phyloP scores from a whole-genome alignment of 2,797 vertebrate genomes.

The Lepilemur ruficaudatus region DNA sequence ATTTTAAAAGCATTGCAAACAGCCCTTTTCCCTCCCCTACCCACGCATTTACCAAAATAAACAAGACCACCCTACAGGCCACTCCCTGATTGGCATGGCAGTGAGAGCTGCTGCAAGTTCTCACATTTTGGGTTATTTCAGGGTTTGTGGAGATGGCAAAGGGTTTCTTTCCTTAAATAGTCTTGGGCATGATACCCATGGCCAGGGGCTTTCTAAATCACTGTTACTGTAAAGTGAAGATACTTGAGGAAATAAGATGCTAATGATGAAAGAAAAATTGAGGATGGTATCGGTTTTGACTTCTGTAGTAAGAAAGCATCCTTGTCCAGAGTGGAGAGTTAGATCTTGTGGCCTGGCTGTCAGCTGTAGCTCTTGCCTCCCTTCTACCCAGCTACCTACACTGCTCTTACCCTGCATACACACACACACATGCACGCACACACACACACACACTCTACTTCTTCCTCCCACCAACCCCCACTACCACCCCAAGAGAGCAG shows the following conservation, averaged over 20 bases:
- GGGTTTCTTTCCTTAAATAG: constrained; percentile 60
- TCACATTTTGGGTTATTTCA: constrained; percentile 59
- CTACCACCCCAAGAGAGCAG: background rate
- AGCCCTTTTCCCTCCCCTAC: constrained; percentile 51
- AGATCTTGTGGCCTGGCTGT: background rate
- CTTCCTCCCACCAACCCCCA: too few species aligned
- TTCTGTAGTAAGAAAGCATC: background rate
- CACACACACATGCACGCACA: background rate
- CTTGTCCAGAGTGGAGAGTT: background rate
- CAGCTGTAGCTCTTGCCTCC: background rate
- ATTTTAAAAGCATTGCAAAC: constrained; percentile 68
- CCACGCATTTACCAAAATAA: constrained; percentile 72
- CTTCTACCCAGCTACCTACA: background rate
- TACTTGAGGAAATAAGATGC: constrained; percentile 23
- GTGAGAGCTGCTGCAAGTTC: constrained; percentile 37
- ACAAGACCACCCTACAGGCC: constrained; percentile 48
- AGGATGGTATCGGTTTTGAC: background rate
- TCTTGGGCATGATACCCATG: background rate
- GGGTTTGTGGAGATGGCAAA: constrained; percentile 43
- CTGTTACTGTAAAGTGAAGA: background rate
- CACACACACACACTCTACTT: background rate
- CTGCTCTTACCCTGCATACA: too few species aligned
- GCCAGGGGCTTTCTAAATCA: background rate
- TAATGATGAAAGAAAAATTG: background rate
- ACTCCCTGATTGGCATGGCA: constrained; percentile 59